phyloP scores from a whole-genome alignment of 2,888 invertebrate genomes.

The Eupithecia pulchellata region DNA sequence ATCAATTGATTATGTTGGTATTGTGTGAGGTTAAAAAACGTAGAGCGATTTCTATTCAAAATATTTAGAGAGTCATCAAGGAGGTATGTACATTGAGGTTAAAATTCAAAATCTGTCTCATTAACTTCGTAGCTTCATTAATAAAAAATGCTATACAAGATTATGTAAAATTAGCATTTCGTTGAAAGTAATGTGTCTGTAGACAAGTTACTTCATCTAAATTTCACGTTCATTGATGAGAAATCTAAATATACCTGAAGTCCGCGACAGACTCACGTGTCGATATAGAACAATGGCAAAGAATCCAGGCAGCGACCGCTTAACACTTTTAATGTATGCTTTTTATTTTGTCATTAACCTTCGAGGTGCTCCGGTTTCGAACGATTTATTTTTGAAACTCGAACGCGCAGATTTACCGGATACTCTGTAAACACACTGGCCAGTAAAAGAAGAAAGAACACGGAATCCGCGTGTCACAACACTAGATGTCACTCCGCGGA shows the following conservation, averaged over 20 bases:
- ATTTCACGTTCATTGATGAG: constrained; percentile 37
- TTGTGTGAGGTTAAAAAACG: background rate
- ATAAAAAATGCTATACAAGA: background rate
- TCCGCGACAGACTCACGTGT: constrained; percentile 62
- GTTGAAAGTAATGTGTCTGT: background rate
- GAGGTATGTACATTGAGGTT: background rate
- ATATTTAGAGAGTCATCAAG: background rate
- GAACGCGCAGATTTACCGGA: constrained; percentile 66
- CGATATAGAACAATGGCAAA: constrained; percentile 52
- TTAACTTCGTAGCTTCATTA: background rate
- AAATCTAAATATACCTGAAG: constrained; percentile 44
- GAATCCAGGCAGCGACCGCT: constrained; percentile 63
- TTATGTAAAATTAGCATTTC: background rate
- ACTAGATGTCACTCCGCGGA: constrained; percentile 51
- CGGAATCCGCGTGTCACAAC: constrained; percentile 22
- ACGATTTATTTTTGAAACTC: constrained; percentile 83
- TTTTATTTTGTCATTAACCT: constrained; percentile 84
- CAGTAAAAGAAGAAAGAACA: constrained; percentile 9
- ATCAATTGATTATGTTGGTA: constrained; percentile 7
- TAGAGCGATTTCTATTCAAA: background rate
- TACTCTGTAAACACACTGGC: constrained; percentile 28
- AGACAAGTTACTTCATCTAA: background rate
- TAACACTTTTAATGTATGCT: constrained; percentile 77
- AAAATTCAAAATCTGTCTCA: background rate
- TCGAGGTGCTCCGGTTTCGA: constrained; percentile 82